phyloP scores from a whole-genome alignment of 2,797 vertebrate species.

The Enteromius mattozi region DNA sequence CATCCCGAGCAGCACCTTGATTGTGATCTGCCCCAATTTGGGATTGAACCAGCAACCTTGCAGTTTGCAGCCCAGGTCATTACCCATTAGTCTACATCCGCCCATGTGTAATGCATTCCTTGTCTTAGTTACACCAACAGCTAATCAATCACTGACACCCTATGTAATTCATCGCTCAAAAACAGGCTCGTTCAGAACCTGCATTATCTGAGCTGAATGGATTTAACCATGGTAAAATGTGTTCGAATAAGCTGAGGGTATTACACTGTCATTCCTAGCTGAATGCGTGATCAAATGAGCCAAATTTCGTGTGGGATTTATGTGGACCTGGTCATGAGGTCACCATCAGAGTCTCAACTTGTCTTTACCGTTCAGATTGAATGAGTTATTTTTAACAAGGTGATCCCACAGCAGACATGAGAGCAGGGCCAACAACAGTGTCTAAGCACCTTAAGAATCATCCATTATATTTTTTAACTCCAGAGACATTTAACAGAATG shows the following conservation, averaged over 20 bases:
- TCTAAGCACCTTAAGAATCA: slow-evolving; percentile 21
- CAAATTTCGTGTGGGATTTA: neutral
- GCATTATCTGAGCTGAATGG: slow-evolving; percentile 5
- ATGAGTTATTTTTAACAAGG: neutral
- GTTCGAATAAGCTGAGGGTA: neutral
- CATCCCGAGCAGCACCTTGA: neutral
- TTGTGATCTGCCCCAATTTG: neutral
- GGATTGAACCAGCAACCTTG: neutral
- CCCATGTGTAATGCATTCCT: neutral
- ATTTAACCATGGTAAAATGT: neutral
- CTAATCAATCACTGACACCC: slow-evolving; percentile 21
- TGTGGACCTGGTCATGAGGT: slow-evolving; percentile 4
- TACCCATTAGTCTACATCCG: neutral
- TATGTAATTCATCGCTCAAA: neutral
- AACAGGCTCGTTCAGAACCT: neutral
- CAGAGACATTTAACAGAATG: slow-evolving; percentile 53
- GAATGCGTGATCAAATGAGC: neutral
- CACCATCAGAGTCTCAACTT: neutral
- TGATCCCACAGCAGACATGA: slow-evolving; percentile 4
- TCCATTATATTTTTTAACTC: slow-evolving; percentile 22
- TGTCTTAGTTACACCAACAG: slow-evolving; percentile 8
- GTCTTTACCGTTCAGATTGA: neutral
- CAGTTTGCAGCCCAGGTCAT: neutral
- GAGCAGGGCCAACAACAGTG: neutral
- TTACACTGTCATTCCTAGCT: neutral